phyloP scores from a whole-genome alignment of 2,888 invertebrate species.

The Chaitophorus viminalis region DNA sequence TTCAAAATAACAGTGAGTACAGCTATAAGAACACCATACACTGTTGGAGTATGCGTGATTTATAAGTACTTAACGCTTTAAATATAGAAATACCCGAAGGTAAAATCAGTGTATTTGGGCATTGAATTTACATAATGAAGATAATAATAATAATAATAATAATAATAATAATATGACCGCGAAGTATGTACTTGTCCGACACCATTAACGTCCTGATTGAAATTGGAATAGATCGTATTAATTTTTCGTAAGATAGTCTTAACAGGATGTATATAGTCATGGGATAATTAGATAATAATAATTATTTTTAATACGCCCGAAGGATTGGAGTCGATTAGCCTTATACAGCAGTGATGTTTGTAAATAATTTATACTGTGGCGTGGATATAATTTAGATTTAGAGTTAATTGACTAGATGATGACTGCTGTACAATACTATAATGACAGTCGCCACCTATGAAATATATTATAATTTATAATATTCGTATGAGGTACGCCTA shows the following conservation, averaged over 20 bases:
- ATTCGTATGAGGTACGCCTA: too few species aligned
- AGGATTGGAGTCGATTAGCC: neutral
- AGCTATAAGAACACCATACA: neutral
- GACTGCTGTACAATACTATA: too few species aligned
- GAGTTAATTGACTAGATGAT: too few species aligned
- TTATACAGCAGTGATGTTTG: neutral
- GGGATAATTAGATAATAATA: neutral
- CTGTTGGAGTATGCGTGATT: too few species aligned
- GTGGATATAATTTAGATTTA: too few species aligned
- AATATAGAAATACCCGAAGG: neutral
- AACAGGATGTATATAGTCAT: neutral
- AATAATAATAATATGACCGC: neutral
- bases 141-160: neutral
- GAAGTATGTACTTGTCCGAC: neutral
- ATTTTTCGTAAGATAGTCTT: neutral
- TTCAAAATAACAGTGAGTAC: neutral
- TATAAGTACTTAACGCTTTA: neutral
- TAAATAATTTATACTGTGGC: too few species aligned
- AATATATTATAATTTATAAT: too few species aligned
- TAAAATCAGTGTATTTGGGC: neutral
- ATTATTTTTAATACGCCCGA: neutral
- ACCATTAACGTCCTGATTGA: neutral
- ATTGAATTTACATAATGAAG: slow-evolving; percentile 1
- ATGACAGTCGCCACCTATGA: too few species aligned
- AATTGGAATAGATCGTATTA: neutral